These are phyloP conservation scores for Acinonyx jubatus DNA, from an alignment of 2,113 vertebrate genomes.

Conservation along the genomic window DNA sequence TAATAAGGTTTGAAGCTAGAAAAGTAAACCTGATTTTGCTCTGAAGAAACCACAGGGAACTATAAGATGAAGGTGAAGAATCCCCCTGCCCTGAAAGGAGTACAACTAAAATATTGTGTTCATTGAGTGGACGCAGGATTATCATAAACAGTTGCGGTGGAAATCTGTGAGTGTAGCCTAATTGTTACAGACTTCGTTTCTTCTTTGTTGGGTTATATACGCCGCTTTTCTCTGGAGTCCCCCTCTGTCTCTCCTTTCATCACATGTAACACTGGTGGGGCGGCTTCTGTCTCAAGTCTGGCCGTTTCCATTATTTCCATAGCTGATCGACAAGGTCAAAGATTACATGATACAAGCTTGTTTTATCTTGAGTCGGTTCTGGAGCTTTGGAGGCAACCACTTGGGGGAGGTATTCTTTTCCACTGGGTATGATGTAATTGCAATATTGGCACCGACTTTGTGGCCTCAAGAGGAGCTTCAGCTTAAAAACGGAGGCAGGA, in stretches of 20 bases:
- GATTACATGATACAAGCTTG: not conserved
- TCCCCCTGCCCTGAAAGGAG: not conserved
- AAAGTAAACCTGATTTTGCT: not conserved
- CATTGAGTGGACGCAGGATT: not conserved
- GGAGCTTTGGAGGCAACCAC: not conserved
- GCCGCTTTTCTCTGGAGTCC: not conserved
- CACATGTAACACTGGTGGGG: not conserved
- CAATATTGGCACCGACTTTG: not conserved
- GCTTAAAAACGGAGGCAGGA: not conserved
- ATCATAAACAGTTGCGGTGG: not conserved
- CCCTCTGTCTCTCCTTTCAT: not conserved
- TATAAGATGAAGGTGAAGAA: not conserved
- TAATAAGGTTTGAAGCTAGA: not conserved
- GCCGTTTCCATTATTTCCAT: not conserved
- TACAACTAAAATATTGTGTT: not conserved
- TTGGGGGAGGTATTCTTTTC: not conserved
- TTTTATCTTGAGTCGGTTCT: not conserved
- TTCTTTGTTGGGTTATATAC: not conserved
- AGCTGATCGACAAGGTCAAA: not conserved
- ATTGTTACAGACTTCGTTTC: not conserved
- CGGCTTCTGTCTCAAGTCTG: not conserved
- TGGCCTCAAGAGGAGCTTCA: not conserved
- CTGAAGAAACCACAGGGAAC: not conserved
- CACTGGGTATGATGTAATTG: not conserved
- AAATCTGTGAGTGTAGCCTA: not conserved